Evolutionary conservation across 2,888 invertebrate species (phyloP), one percentile per base, ranked within the genome.

Genomic region (Mythimna pallens): DNA sequence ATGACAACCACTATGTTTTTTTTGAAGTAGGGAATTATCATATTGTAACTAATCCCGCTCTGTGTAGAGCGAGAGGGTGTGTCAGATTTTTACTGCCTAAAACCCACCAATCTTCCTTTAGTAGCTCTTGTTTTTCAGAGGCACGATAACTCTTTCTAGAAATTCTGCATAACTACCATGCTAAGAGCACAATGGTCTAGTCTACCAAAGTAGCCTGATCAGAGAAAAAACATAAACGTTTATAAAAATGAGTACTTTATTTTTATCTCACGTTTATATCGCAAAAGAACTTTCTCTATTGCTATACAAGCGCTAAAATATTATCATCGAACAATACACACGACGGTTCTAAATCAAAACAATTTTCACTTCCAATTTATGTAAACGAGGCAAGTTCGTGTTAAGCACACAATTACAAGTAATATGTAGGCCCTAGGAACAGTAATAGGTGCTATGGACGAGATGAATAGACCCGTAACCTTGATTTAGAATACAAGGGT

Each of bases 341-440:
- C 71, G 47, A 63, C 7, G 62, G 40, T 57, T 2, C 54, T 78
- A 78, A 64, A 82, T 82, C 82, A 75, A 78, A 82, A 71, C 61
- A 70, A 75, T 72, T 61, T 65, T 66, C 72, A 65, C 65, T 47
- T 59, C 36, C 70, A 65, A 82, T 75, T 82, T 84, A 83, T 85
- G 82, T 79, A 82, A 85, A 78, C 75, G 78, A 85, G 67, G 64
- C 5, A 85, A 78, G 66, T 86, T 80, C 73, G 64, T 78, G 76
- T 73, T 70, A 76, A 80, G 69, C 61, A 82, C 63, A 71, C 73
- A 76, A 76, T 76, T 81, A 77, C 74, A 71, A 68, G 73, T 84
- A 72, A 81, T 71, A 75, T 76, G 84, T 78, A 67, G 70, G 70
- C 61, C 70, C 68, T 68, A 36, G 65, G 68, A 52, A 78, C 70